Base-by-base conservation (phyloP, 2,888 invertebrate genomes). In the Drosophila suboccidentalis region DNA sequence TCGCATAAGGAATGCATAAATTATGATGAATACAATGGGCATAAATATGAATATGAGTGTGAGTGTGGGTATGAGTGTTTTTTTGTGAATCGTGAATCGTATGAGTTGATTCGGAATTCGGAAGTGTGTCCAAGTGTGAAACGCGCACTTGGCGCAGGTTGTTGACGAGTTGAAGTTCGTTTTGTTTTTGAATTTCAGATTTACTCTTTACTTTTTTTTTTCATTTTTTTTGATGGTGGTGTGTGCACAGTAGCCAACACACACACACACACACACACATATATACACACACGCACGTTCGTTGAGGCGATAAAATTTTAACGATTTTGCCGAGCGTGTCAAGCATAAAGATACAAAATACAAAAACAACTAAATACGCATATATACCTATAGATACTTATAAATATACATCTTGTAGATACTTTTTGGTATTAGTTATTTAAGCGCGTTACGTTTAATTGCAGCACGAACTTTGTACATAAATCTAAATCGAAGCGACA, bases 241-340 rank as follows among this genome's bases (percentile, higher is more conserved):
- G 80, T 78, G 63, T 62, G 54, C 60, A 80, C 78, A 53, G 78
- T 78, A 77, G 80, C 77, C 29, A 57, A 57, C 32, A 46, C 69
- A 61, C 70, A 59, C 58, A 29, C 61, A 41, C 26, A 63, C 53
- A 38, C 57, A 51, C 50, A 46, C 44, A 32, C 29, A 54, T 17
- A 19, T n/a, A 60, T 15, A 11, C 15, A 26, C 36, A 63, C 64
- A 58, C 76, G 80, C 78, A 81, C 75, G 78, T 64, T 72, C 82
- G 73, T 49, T 71, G 75, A 77, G 62, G 90, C 85, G 85, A 86
- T 86, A 89, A 90, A 90, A 89, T 80, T 84, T 86, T 86, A 86
- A 90, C 89, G 90, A 90, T 90, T 90, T 86, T 90, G 87, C 78
- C 43, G 89, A 86, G 90, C 85, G 90, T 86, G 90, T 90, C 85